Evolutionary conservation across 2,113 vertebrate species (phyloP).

Genomic region (Clarias macrocephalus): DNA sequence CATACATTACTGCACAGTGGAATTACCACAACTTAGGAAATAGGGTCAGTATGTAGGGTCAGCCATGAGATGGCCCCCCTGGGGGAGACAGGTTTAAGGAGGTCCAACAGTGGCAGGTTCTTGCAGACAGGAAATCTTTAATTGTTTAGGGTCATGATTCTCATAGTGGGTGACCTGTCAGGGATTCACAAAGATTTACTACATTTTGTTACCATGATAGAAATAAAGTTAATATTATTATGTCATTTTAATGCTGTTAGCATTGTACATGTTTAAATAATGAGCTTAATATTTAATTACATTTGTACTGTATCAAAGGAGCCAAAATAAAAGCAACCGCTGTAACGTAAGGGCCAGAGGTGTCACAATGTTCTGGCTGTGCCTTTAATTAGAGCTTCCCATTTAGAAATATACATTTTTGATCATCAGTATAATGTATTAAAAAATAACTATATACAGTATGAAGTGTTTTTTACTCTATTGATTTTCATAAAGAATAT

Average conservation of each 20-base stretch:
- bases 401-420: background rate
- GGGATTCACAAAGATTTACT: background rate
- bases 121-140: background rate
- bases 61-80: no score
- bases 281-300: background rate
- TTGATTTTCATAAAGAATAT: background rate
- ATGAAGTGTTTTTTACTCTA: background rate
- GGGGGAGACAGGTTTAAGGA: no score
- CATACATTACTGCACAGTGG: no score
- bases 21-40: no score
- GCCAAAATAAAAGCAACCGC: background rate
- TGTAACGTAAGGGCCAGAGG: background rate
- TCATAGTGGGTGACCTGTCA: background rate
- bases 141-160: background rate
- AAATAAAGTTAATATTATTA: background rate
- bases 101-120: background rate
- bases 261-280: background rate
- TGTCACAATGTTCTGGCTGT: background rate
- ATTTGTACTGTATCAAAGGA: background rate
- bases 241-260: background rate
- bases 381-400: background rate
- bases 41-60: no score
- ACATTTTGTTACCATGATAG: background rate
- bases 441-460: background rate
- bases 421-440: background rate